Conservation (phyloP, 2,797 vertebrate species). For the Acomys russatus region DNA sequence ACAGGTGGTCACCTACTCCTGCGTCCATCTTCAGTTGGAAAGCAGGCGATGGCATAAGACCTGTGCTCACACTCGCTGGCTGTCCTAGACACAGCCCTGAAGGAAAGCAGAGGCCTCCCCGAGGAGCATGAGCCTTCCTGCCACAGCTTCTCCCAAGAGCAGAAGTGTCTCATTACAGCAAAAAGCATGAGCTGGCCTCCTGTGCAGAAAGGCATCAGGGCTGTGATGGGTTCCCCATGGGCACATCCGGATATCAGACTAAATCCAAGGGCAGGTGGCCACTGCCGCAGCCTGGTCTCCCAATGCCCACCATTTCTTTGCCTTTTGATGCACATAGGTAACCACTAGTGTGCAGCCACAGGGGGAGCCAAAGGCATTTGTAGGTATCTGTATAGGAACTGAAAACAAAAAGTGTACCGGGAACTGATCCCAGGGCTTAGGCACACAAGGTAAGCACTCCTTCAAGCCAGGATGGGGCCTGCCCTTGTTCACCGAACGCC, state of each 20-base stretch:
- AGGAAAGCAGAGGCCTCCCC: background rate
- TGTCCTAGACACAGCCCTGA: background rate
- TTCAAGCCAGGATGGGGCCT: background rate
- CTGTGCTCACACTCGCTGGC: background rate
- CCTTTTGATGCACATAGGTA: background rate
- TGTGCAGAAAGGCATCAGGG: background rate
- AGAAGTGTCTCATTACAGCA: no score
- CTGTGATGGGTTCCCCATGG: background rate
- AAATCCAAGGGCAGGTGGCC: background rate
- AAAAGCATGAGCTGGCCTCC: background rate
- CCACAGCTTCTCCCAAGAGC: background rate
- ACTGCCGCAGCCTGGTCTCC: background rate
- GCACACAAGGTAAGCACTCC: background rate
- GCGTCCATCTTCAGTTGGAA: background rate
- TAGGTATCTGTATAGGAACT: background rate
- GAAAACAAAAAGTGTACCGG: background rate
- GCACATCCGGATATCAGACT: background rate
- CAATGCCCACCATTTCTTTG: background rate
- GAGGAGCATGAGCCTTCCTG: background rate
- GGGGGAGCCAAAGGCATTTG: background rate
- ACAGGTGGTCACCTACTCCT: no score
- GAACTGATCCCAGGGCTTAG: background rate
- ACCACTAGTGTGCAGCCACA: background rate
- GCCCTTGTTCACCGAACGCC: background rate
- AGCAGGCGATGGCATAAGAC: no score